These are phyloP conservation scores for Acronicta psi DNA, from an alignment of 2,888 invertebrate species.

Conservation along the genomic window DNA sequence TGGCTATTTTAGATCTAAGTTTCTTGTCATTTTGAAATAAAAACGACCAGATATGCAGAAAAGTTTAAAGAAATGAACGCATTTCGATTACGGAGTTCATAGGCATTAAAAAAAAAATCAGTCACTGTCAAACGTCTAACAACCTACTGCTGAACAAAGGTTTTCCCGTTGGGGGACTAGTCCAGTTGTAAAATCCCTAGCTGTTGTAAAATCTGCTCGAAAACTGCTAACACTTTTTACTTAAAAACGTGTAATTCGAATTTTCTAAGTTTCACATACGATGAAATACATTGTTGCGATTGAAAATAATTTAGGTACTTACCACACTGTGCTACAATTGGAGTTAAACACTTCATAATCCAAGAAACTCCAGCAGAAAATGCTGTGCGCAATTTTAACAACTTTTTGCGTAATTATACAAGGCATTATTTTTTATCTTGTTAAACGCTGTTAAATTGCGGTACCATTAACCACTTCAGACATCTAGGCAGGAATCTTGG, in stretches of 20 bases:
- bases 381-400: conserved; percentile 20
- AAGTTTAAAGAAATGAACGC: too few species aligned
- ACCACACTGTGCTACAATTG: neutral
- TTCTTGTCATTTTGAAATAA: conserved; percentile 18
- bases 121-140: too few species aligned
- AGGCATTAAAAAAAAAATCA: too few species aligned
- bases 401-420: conserved; percentile 19
- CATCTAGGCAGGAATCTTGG: conserved; percentile 48
- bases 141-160: too few species aligned
- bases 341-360: conserved; percentile 30
- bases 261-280: too few species aligned
- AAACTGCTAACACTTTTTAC: too few species aligned
- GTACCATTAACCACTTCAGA: conserved; percentile 40
- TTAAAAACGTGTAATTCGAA: too few species aligned
- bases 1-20: conserved; percentile 33
- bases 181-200: too few species aligned
- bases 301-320: neutral
- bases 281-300: too few species aligned
- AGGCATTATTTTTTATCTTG: conserved; percentile 21
- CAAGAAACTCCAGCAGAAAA: conserved; percentile 17
- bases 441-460: conserved; percentile 42
- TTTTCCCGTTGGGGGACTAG: too few species aligned
- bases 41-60: conserved; percentile 21
- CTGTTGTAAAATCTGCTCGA: too few species aligned
- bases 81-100: too few species aligned